phyloP scores from a whole-genome alignment of 2,888 invertebrate genomes.

The Plutella xylostella region DNA sequence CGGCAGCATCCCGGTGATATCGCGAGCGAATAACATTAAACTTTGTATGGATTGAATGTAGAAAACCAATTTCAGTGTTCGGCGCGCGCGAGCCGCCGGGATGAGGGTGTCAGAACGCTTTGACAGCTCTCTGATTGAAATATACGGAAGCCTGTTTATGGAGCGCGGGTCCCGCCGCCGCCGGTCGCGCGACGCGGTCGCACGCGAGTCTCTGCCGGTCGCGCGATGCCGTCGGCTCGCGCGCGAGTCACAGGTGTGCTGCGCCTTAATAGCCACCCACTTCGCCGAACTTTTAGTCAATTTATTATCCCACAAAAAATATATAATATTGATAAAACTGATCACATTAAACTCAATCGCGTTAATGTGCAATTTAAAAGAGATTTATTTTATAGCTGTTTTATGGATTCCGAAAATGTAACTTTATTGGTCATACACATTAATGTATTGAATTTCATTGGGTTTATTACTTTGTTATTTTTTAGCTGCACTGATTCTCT shows the following conservation, averaged over 20 bases:
- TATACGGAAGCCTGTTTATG: slow-evolving; percentile 72
- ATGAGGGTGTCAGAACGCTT: slow-evolving; percentile 73
- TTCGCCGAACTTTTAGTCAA: no score
- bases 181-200: slow-evolving; percentile 16
- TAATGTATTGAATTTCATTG: no score
- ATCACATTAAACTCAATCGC: not conserved
- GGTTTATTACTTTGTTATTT: no score
- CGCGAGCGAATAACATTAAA: slow-evolving; percentile 71
- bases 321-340: no score
- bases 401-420: slow-evolving; percentile 1
- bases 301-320: not conserved
- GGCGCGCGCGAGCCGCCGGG: slow-evolving; percentile 69
- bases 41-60: slow-evolving; percentile 72
- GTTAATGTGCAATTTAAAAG: slow-evolving; percentile 1
- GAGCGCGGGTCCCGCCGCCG: slow-evolving; percentile 45
- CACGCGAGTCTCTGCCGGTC: not conserved
- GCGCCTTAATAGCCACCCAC: not conserved
- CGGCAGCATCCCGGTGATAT: slow-evolving; percentile 70
- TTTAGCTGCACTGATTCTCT: no score
- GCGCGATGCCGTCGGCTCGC: not conserved
- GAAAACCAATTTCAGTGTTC: slow-evolving; percentile 71
- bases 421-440: no score
- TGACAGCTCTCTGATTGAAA: slow-evolving; percentile 75
- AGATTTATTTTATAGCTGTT: slow-evolving; percentile 1
- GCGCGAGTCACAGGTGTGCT: not conserved